Evolutionary conservation across 2,888 invertebrate species (phyloP).

Genomic region (Xestia sexstrigata): DNA sequence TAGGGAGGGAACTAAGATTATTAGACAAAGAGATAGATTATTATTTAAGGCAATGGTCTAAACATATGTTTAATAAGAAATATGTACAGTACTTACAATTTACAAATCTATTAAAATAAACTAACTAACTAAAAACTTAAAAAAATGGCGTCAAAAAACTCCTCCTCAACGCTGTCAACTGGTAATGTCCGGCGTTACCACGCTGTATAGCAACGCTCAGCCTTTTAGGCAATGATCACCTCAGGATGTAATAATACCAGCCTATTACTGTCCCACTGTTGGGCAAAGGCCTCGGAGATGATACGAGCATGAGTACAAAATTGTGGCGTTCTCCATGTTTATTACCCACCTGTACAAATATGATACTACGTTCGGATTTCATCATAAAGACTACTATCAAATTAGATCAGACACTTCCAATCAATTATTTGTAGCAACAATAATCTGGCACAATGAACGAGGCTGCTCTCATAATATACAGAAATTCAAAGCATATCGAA

Average conservation of each 20-base stretch:
- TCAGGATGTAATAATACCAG: not conserved
- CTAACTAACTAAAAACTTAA: too few species aligned
- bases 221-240: too few species aligned
- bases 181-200: too few species aligned
- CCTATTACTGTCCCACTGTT: not conserved
- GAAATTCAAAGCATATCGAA: slow-evolving; percentile 17
- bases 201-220: too few species aligned
- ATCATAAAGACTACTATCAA: not conserved
- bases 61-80: too few species aligned
- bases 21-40: too few species aligned
- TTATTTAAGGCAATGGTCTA: not conserved
- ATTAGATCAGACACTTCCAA: not conserved
- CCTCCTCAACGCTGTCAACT: too few species aligned
- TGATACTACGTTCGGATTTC: not conserved
- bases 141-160: too few species aligned
- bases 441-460: not conserved
- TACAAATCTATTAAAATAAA: too few species aligned
- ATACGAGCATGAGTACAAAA: not conserved
- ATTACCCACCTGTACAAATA: not conserved
- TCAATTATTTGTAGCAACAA: slow-evolving; percentile 1
- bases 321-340: not conserved
- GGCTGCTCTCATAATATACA: slow-evolving; percentile 6
- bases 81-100: too few species aligned
- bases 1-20: not conserved
- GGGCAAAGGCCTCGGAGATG: not conserved